Evolutionary conservation across 1,140 invertebrate genomes (phyloP).

Genomic region (Colletes latitarsis): DNA sequence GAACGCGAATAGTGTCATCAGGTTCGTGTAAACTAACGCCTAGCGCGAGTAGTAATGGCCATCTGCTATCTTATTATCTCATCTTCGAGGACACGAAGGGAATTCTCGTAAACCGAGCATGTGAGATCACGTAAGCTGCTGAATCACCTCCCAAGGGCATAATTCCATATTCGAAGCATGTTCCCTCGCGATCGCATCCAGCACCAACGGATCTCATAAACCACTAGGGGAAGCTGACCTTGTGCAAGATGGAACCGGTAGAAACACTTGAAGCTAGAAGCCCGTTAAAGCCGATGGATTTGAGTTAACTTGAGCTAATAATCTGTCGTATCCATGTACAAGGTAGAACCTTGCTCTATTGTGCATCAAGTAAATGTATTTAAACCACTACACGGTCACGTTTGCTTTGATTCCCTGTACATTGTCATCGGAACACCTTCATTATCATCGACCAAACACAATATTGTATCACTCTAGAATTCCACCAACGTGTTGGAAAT

Average conservation of each 20-base stretch:
- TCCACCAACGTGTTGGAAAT: conserved; percentile 2
- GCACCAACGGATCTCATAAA: conserved; percentile 21
- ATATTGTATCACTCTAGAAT: conserved; percentile 8
- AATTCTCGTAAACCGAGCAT: conserved; percentile 52
- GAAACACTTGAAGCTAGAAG: conserved; percentile 27
- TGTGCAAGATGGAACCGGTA: conserved; percentile 31
- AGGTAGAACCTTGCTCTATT: conserved; percentile 14
- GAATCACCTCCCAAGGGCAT: conserved; percentile 45
- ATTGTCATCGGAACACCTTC: neutral
- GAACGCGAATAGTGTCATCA: neutral
- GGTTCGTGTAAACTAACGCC: too few relatives aligned
- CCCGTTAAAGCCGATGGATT: conserved; percentile 57
- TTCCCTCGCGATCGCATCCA: conserved; percentile 22
- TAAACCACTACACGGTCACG: conserved; percentile 15
- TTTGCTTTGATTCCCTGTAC: conserved; percentile 28
- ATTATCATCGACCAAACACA: conserved; percentile 10
- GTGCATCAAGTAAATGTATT: conserved; percentile 38
- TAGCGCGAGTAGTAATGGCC: neutral
- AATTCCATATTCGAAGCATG: conserved; percentile 55
- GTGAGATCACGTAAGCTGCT: conserved; percentile 46
- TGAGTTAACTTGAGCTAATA: conserved; percentile 36
- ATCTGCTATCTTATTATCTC: conserved; percentile 39
- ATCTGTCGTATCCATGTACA: neutral
- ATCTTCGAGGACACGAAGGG: conserved; percentile 28
- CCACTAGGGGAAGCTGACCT: conserved; percentile 23